Evolutionary conservation across 2,113 vertebrate genomes (phyloP).

Genomic region (Climacteris rufus): DNA sequence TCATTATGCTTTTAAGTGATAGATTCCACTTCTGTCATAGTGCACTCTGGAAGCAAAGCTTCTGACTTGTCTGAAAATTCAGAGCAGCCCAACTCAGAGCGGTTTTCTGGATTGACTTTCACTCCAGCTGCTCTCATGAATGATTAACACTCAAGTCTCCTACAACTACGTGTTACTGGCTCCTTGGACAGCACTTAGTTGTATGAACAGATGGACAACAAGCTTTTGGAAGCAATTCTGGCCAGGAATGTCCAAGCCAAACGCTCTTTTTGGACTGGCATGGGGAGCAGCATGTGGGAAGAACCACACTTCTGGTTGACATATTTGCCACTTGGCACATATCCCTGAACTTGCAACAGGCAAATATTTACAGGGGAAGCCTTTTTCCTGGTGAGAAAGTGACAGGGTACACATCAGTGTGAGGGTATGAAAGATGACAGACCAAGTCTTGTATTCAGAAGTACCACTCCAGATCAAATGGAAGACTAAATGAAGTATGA

Average conservation of each 20-base stretch:
- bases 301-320: not conserved
- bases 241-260: not conserved
- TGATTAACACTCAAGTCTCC: not conserved
- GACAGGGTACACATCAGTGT: not conserved
- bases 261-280: not conserved
- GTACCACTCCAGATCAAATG: not conserved
- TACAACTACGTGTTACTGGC: not conserved
- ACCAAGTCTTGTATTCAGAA: not conserved
- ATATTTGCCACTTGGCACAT: not conserved
- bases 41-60: not conserved
- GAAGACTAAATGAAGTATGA: not conserved
- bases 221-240: not conserved
- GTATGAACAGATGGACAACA: not conserved
- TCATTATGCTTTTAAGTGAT: not conserved
- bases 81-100: not conserved
- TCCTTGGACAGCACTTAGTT: not conserved
- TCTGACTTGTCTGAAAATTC: not conserved
- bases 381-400: not conserved
- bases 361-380: not conserved
- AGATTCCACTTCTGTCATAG: not conserved
- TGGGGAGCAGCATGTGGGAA: not conserved
- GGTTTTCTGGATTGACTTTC: not conserved
- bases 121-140: slow-evolving; percentile 16
- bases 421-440: not conserved
- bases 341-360: not conserved